Evolutionary conservation across 2,888 invertebrate genomes (phyloP), one percentile per base, ranked within the genome.

Genomic region (Xestoiulus laeticollis): DNA sequence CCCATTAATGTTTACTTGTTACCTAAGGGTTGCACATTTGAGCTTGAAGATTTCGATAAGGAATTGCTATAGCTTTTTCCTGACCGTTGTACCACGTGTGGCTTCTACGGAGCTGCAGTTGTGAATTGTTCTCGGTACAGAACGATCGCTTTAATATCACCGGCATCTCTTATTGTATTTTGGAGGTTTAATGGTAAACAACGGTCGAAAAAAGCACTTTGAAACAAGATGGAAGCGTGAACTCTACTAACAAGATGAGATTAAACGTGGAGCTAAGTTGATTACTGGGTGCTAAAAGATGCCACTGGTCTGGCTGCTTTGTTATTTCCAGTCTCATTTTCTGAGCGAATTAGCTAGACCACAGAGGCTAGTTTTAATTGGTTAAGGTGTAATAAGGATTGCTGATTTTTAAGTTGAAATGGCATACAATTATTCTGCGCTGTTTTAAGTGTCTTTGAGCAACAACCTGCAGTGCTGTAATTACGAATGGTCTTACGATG

Each of bases 231-330:
- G 78, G 16, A 38, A 32, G 19, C 38, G 5, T 33, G 32, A n/a
- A 38, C 43, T 16, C 19, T 16, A 33, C 43, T 84, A 84, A 84
- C 38, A 84, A 30, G 43, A 84, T 84, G 84, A 38, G 43, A 38
- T 85, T 19, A 38, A 82, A 82, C 82, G 32, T 30, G 30, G 82
- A n/a, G 32, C 82, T 82, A 82, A 82, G n/a, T 82, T 82, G 32
- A 82, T 82, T 82, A 82, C 26, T n/a, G 82, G 38, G 83, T 83
- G 32, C 19, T 83, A 85, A 85, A 16, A 82, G 32, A 78, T 30
- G n/a, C 19, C 22, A 38, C n/a, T 38, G 44, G 85, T 85, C 8
- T 85, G n/a, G 0, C 26, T 38, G 19, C 43, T 38, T 22, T 38
- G 83, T 26, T 19, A 6, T 38, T 83, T 14, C 16, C 32, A 22